Conservation (phyloP, 1,140 invertebrate genomes). For the Halictus rubicundus region DNA sequence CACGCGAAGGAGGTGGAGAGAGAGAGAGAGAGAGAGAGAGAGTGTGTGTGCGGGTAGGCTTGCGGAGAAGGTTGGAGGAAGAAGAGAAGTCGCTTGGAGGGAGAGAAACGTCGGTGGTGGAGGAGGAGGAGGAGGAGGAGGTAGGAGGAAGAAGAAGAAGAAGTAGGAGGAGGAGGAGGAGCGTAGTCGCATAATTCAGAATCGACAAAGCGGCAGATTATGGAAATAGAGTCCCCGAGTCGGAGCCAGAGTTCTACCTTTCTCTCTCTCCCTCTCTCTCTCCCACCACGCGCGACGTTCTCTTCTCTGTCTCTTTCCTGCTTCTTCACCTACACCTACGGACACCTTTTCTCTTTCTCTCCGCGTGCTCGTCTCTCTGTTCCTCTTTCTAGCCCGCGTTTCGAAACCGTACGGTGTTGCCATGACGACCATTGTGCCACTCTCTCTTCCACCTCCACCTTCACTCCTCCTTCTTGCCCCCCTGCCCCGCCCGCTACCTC, state of each 20-base stretch:
- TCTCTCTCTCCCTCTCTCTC: constrained; percentile 33
- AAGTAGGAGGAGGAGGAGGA: constrained; percentile 65
- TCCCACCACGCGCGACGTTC: not conserved
- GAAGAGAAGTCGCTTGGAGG: constrained; percentile 33
- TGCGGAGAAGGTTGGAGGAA: constrained; percentile 34
- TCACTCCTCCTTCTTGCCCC: constrained; percentile 41
- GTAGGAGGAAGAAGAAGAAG: constrained; percentile 55
- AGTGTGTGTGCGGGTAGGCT: not conserved
- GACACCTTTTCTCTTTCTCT: constrained; percentile 38
- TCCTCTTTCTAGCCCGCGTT: constrained; percentile 49
- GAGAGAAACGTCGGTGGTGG: constrained; percentile 53
- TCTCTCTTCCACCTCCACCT: constrained; percentile 59
- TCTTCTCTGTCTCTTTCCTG: constrained; percentile 33
- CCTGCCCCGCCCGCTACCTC: constrained; percentile 46
- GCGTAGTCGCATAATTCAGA: constrained; percentile 80
- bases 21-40: constrained; percentile 1
- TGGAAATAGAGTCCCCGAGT: constrained; percentile 79
- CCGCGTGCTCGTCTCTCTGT: constrained; percentile 36
- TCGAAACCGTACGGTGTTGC: constrained; percentile 71
- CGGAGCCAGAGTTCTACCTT: constrained; percentile 61
- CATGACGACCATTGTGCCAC: constrained; percentile 75
- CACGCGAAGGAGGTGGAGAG: constrained; percentile 6
- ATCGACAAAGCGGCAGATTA: constrained; percentile 80
- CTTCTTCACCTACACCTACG: constrained; percentile 19
- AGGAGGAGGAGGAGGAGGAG: constrained; percentile 63